Evolutionary conservation across 1,140 invertebrate species (phyloP), one percentile per base, ranked within the genome.

Genomic region (Anastatus disparis): DNA sequence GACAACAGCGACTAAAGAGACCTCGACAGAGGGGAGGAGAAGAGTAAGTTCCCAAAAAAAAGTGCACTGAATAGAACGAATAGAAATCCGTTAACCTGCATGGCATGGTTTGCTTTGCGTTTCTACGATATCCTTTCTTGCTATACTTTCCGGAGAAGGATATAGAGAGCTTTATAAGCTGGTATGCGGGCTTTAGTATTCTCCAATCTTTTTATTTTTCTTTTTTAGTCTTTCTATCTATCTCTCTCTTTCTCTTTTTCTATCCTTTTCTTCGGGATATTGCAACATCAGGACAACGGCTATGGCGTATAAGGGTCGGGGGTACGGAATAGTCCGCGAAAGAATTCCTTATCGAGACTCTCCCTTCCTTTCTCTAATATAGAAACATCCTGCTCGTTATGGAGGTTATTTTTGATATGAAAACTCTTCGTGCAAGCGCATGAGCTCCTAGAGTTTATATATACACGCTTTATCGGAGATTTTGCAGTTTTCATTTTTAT

Each of bases 21-120:
- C 27, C 58, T 22, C 58, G 58, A 31, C n/a, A n/a, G n/a, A n/a
- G n/a, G 22, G 13, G 20, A n/a, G 59, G 42, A 50, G 15, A 61
- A 44, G 58, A 24, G 46, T 2, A 24, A 24, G 38, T 27, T n/a
- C 20, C 29, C 13, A 12, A 53, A 69, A n/a, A n/a, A 69, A 69
- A 69, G 46, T 26, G 48, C 38, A 17, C 59, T 63, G 58, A 63
- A 63, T 50, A 42, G 46, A 29, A 22, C 46, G 61, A 63, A 38
- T 62, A 63, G 68, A 63, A 46, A 63, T 70, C 59, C 68, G 68
- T 63, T 70, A 70, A 70, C 68, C 59, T 70, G 65, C 40, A 20
- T 50, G 27, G 44, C 9, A 15, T 48, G n/a, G 52, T 38, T 24
- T 15, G 24, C 53, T n/a, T 35, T 46, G 24, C 17, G 35, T 24